These are phyloP conservation scores for Cichladusa arquata DNA, from an alignment of 2,113 vertebrate species.

Conservation along the genomic window DNA sequence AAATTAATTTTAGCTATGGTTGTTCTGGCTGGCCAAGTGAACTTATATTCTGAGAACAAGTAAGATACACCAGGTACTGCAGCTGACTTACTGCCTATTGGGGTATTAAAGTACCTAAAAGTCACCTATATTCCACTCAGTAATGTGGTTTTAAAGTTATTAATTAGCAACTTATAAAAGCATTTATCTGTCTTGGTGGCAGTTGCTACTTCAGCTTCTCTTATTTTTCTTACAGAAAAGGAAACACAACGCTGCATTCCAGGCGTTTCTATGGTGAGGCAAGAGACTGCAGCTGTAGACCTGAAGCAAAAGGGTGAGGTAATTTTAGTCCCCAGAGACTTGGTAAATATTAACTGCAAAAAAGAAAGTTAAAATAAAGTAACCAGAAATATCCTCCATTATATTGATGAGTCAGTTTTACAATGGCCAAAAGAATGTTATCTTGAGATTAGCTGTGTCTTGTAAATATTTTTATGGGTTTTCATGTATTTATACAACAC, in stretches of 20 bases:
- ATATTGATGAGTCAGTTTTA: slow-evolving; percentile 70
- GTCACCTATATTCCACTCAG: slow-evolving; percentile 31
- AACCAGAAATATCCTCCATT: slow-evolving; percentile 56
- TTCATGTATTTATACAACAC: slow-evolving; percentile 57
- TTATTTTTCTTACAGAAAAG: slow-evolving; percentile 86
- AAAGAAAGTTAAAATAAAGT: slow-evolving; percentile 82
- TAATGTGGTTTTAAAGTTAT: slow-evolving; percentile 55
- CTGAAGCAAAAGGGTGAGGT: slow-evolving; percentile 85
- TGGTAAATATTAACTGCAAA: slow-evolving; percentile 96
- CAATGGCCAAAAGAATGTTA: slow-evolving; percentile 58
- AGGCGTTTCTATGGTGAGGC: slow-evolving; percentile 86
- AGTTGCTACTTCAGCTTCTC: slow-evolving; percentile 72
- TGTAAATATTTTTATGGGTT: slow-evolving; percentile 55
- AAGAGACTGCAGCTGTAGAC: slow-evolving; percentile 94
- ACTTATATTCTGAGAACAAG: slow-evolving; percentile 15
- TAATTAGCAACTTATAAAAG: slow-evolving; percentile 65
- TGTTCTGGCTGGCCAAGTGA: slow-evolving; percentile 50
- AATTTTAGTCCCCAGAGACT: slow-evolving; percentile 89
- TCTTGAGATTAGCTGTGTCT: slow-evolving; percentile 71
- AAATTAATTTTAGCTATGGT: slow-evolving; percentile 56
- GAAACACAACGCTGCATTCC: slow-evolving; percentile 93
- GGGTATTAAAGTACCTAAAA: slow-evolving; percentile 41
- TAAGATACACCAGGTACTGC: neutral
- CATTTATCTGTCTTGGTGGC: slow-evolving; percentile 71
- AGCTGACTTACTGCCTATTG: neutral